Evolutionary conservation across 2,797 vertebrate species (phyloP), one percentile per base, ranked within the genome.

Genomic region (Sphenopsis melanotis): DNA sequence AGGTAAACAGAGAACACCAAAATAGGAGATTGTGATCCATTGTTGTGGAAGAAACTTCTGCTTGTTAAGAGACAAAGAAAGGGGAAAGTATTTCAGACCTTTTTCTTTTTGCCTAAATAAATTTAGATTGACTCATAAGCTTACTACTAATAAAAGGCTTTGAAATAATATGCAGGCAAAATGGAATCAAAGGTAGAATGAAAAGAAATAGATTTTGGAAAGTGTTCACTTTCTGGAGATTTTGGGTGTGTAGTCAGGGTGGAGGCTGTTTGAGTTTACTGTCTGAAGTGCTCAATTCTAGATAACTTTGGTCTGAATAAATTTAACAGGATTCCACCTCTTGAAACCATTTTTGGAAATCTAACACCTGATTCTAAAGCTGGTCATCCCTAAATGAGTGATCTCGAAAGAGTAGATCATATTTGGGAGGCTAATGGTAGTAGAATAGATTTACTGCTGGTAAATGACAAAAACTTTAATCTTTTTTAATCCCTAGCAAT

Each of bases 221-320:
- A n/a, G 19, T 20, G 30, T 7, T 79, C 5, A 14, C 8, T 72
- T 87, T 24, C 11, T 72, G 29, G 24, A 56, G 36, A 9, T 72
- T 75, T 76, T 23, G 12, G 1, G 4, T 24, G 2, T 59, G 42
- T 65, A 9, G 16, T 20, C 0, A 0, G 19, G 2, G 10, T 18
- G 6, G 1, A 6, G 1, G 1, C 18, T 63, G 14, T 42, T 78
- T 59, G 66, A 1, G 23, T 65, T 68, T 37, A 21, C 12, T 26
- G 3, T 41, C 64, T 79, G 6, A 60, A 75, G 23, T 39, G 8
- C 29, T 80, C 10, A 26, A 5, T 30, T 84, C 12, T 34, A 72
- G 36, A 37, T 44, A 47, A 1, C 3, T 34, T 77, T 53, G 26
- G 3, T 21, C 15, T 50, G 63, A 79, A 63, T 36, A 90, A 74